Evolutionary conservation across 1,140 invertebrate genomes (phyloP).

Genomic region (Lasioglossum albipes): DNA sequence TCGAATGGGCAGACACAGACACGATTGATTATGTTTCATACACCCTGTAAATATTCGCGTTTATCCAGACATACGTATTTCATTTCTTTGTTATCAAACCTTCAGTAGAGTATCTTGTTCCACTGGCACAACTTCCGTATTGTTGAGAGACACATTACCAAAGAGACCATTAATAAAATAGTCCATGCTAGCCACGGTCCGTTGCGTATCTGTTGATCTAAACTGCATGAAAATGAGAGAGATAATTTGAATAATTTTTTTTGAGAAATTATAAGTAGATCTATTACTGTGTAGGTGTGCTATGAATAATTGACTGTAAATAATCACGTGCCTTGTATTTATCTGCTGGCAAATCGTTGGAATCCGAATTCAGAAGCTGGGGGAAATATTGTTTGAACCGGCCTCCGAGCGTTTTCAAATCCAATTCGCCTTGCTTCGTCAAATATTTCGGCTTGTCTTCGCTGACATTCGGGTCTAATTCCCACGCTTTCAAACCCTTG

Average conservation of each 20-base stretch:
- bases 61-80: not conserved
- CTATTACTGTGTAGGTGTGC: not conserved
- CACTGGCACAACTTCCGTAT: slow-evolving; percentile 28
- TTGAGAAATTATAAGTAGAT: not conserved
- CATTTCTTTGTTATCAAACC: slow-evolving; percentile 37
- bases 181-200: slow-evolving; percentile 64
- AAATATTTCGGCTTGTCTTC: slow-evolving; percentile 53
- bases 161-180: slow-evolving; percentile 75
- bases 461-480: slow-evolving; percentile 33
- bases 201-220: slow-evolving; percentile 29
- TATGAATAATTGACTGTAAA: no score
- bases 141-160: slow-evolving; percentile 48
- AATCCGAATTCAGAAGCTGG: not conserved
- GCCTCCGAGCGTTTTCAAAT: slow-evolving; percentile 67
- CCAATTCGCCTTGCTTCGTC: slow-evolving; percentile 69
- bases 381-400: slow-evolving; percentile 46
- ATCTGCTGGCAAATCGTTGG: not conserved
- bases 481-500: slow-evolving; percentile 70
- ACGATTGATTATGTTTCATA: no score
- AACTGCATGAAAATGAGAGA: slow-evolving; percentile 15
- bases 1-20: no score
- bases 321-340: not conserved
- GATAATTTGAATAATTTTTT: no score
- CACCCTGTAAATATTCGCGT: no score
- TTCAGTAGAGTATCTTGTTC: slow-evolving; percentile 67